These are phyloP conservation scores for Halcyon senegalensis DNA, from an alignment of 2,113 vertebrate genomes.

Conservation along the genomic window DNA sequence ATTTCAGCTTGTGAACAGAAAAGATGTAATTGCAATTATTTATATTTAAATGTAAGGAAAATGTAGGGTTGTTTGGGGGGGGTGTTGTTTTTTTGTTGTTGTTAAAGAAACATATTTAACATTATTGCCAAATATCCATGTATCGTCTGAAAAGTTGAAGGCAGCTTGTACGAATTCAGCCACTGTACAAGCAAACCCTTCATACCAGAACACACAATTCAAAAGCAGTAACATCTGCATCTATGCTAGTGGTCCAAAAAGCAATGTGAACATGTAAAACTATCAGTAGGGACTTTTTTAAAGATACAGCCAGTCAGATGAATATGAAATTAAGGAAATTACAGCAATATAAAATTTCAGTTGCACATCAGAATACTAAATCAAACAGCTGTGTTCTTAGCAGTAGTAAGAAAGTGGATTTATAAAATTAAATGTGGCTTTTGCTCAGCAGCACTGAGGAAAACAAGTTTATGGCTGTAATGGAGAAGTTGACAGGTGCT, in stretches of 20 bases:
- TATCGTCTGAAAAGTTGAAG: background rate
- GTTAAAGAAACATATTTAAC: background rate
- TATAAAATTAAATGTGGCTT: background rate
- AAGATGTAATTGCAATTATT: background rate
- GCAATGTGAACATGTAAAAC: background rate
- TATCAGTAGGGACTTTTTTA: background rate
- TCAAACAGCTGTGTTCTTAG: background rate
- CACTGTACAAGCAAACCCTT: background rate
- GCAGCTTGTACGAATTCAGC: background rate
- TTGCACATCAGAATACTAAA: background rate
- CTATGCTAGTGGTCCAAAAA: background rate
- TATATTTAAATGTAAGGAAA: background rate
- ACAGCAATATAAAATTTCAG: background rate
- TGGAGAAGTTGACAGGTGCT: background rate
- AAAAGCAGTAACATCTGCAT: background rate
- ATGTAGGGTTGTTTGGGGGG: too few relatives aligned
- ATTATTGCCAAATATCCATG: background rate
- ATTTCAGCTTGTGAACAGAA: background rate
- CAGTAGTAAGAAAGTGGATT: background rate
- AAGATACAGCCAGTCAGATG: background rate
- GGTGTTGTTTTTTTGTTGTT: background rate
- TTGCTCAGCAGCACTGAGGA: background rate
- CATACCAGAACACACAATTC: background rate
- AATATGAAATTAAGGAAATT: background rate
- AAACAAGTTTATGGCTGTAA: background rate